Conservation (phyloP, 2,888 invertebrate species). For the Acleris cristana region DNA sequence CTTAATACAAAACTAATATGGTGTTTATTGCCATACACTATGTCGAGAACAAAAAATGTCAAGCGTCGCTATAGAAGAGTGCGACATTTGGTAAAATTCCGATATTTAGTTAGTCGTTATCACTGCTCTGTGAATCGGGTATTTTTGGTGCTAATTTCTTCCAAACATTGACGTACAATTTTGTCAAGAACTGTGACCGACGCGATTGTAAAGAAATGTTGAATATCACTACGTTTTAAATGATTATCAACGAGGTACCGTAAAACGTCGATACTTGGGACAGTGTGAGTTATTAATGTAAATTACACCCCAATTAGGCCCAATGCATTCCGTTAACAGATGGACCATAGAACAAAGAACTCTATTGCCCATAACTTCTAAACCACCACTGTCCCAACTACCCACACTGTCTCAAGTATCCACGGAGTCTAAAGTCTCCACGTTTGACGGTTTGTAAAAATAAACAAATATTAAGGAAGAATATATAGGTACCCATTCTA, state of each 20-base stretch:
- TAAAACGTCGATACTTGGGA: no score
- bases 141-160: conserved; percentile 24
- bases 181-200: neutral
- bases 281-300: no score
- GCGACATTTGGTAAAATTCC: conserved; percentile 22
- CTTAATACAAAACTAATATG: neutral
- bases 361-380: neutral
- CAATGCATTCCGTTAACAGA: no score
- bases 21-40: neutral
- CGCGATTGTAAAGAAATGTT: neutral
- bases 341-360: no score
- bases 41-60: no score
- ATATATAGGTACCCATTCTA: no score
- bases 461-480: no score
- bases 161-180: conserved; percentile 4
- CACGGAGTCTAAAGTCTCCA: no score
- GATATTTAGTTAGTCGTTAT: conserved; percentile 11
- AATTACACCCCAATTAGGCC: no score
- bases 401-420: no score
- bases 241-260: neutral
- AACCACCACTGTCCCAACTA: no score
- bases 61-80: neutral
- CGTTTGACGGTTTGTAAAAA: no score
- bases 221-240: neutral
- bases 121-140: conserved; percentile 16